Percentiles rank a stretch among this genome's conserved stretches.
phyloP scores from a whole-genome alignment of 1,140 invertebrate genomes.

The Argopecten irradians region DNA sequence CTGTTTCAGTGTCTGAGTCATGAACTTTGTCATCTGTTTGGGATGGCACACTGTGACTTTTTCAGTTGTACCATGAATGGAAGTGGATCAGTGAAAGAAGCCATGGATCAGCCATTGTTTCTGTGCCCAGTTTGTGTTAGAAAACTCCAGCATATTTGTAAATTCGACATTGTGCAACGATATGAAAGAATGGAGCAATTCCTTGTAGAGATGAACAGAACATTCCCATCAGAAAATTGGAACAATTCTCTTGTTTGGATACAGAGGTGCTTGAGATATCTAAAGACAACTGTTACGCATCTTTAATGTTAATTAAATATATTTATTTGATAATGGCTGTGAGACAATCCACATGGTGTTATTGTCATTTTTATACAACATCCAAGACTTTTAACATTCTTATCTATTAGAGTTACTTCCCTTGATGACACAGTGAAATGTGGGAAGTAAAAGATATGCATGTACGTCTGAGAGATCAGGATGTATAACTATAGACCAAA shows the following conservation, averaged over 20 bases:
- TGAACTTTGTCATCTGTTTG: conserved; percentile 69
- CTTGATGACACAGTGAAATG: no score
- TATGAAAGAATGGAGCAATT: conserved; percentile 57
- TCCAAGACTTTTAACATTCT: no score
- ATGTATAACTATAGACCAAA: no score
- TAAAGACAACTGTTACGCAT: conserved; percentile 24
- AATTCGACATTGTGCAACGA: conserved; percentile 61
- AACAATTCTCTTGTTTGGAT: conserved; percentile 37
- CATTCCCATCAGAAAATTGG: conserved; percentile 50
- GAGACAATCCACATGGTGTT: no score
- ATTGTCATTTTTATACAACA: no score
- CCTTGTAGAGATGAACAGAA: conserved; percentile 47
- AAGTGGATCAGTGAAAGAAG: conserved; percentile 62
- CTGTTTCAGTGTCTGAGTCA: conserved; percentile 62
- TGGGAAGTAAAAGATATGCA: no score
- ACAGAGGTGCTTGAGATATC: conserved; percentile 42
- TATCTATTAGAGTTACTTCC: no score
- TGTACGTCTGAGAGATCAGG: no score
- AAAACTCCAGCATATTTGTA: conserved; percentile 66
- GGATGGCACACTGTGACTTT: conserved; percentile 67
- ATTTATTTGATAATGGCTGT: no score
- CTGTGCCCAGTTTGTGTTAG: conserved; percentile 70
- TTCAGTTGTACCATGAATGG: conserved; percentile 72
- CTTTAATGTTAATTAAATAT: background rate
- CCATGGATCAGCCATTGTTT: conserved; percentile 65